phyloP scores from a whole-genome alignment of 2,113 vertebrate species.

The Muntiacus muntjak region DNA sequence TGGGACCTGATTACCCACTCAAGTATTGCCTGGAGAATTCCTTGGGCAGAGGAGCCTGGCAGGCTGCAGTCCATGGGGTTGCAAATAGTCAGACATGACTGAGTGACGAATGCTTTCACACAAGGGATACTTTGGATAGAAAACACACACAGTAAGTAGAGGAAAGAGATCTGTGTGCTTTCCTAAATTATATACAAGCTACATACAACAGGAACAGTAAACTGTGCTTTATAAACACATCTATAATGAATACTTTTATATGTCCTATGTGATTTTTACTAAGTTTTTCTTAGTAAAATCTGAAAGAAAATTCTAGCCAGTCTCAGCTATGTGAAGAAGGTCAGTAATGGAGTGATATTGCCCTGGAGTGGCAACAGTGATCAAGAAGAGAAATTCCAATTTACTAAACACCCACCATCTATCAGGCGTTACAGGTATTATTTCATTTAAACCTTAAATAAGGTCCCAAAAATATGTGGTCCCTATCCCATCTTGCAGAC shows the following conservation, averaged over 20 bases:
- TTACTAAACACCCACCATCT: neutral
- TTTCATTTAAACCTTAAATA: neutral
- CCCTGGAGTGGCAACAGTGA: neutral
- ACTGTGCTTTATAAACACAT: neutral
- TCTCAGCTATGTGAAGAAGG: neutral
- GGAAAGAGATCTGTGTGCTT: neutral
- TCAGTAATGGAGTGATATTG: neutral
- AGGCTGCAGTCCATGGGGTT: neutral
- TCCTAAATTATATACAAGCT: neutral
- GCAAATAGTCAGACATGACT: neutral
- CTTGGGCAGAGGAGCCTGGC: neutral
- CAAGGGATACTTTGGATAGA: neutral
- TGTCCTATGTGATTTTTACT: neutral
- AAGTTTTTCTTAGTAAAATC: slow-evolving; percentile 24
- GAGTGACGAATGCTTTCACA: neutral
- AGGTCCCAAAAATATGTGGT: neutral
- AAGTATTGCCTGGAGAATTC: neutral
- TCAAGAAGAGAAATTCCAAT: neutral
- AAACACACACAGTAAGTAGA: neutral
- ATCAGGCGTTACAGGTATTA: neutral
- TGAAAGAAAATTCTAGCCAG: neutral
- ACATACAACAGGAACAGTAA: neutral
- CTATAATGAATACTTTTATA: neutral
- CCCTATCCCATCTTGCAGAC: neutral
- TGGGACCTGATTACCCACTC: neutral